Conservation (phyloP, 2,888 invertebrate species). For the Agrotis ipsilon region DNA sequence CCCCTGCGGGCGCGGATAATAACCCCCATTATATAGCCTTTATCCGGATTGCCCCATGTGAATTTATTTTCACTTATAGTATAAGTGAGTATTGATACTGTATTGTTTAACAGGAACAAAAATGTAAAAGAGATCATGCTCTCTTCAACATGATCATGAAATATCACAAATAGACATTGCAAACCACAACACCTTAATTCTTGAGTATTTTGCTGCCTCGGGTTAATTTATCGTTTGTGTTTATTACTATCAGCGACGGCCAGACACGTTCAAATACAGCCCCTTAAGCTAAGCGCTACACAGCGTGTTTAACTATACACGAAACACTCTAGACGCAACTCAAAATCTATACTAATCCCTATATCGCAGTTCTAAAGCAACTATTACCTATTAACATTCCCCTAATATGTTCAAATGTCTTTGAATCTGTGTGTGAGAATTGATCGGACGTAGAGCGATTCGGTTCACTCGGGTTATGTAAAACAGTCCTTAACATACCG, state of each 20-base stretch:
- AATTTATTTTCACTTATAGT: constrained; percentile 14
- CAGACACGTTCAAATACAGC: not conserved
- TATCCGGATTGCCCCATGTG: not conserved
- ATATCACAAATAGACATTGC: not conserved
- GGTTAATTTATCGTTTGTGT: constrained; percentile 11
- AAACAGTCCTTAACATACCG: constrained; percentile 69
- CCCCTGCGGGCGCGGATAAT: not conserved
- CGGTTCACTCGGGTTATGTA: constrained; percentile 67
- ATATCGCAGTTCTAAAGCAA: constrained; percentile 44
- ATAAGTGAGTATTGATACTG: not conserved
- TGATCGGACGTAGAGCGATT: constrained; percentile 80
- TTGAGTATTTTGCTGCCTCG: not conserved
- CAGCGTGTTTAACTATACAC: constrained; percentile 35
- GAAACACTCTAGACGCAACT: constrained; percentile 44
- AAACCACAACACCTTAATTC: not conserved
- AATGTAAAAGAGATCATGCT: no score
- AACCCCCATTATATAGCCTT: constrained; percentile 7
- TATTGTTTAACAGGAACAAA: not conserved
- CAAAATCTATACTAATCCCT: constrained; percentile 49
- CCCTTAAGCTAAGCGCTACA: not conserved
- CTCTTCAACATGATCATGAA: not conserved
- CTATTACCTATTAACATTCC: constrained; percentile 69
- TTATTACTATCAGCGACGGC: constrained; percentile 3
- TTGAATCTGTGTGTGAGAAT: constrained; percentile 82
- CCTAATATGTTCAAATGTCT: constrained; percentile 82